Evolutionary conservation across 1,140 invertebrate genomes (phyloP).

Genomic region (Leptonema lineaticorne): DNA sequence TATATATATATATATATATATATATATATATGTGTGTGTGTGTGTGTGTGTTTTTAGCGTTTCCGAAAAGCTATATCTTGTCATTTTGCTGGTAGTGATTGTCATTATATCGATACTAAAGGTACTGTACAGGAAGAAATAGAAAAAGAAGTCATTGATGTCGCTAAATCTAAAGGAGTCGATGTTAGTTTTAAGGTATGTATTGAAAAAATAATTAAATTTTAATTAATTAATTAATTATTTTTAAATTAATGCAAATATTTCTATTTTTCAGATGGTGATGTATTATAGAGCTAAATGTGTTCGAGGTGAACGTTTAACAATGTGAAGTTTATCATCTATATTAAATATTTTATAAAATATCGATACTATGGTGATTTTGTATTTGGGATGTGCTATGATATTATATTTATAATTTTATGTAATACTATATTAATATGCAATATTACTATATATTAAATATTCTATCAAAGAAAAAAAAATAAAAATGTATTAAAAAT

Average conservation of each 20-base stretch:
- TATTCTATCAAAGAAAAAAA: too few relatives aligned
- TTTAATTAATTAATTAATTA: not conserved
- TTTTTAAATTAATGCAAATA: not conserved
- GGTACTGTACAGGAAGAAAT: constrained; percentile 71
- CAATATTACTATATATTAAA: too few relatives aligned
- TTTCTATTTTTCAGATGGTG: constrained; percentile 28
- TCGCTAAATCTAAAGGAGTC: constrained; percentile 44
- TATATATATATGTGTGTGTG: too few relatives aligned
- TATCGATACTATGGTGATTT: too few relatives aligned
- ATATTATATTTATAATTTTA: too few relatives aligned
- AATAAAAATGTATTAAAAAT: too few relatives aligned
- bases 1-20: too few relatives aligned
- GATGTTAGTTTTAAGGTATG: constrained; percentile 34
- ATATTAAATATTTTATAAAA: too few relatives aligned
- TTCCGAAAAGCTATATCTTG: constrained; percentile 77
- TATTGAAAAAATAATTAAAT: not conserved
- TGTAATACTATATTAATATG: too few relatives aligned
- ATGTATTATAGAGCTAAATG: constrained; percentile 31
- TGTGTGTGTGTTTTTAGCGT: constrained; percentile 55
- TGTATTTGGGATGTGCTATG: too few relatives aligned
- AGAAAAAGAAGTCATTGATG: constrained; percentile 64
- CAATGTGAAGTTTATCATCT: too few relatives aligned
- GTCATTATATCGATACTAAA: constrained; percentile 71
- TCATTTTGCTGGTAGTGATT: constrained; percentile 77
- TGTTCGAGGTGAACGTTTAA: constrained; percentile 28